Evolutionary conservation across 2,888 invertebrate genomes (phyloP).

Genomic region (Oxyscelio sp.): DNA sequence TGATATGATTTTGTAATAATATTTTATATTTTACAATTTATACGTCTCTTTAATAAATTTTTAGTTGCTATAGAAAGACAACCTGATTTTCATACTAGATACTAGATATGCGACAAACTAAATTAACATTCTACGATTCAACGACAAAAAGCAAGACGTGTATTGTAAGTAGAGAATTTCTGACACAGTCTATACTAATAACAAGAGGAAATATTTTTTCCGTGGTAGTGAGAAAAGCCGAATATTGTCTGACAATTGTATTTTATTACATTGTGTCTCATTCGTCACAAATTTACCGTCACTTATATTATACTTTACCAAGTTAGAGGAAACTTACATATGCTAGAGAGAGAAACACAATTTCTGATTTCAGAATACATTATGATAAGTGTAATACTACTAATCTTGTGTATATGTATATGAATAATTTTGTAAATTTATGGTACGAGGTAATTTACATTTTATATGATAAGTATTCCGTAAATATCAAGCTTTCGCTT

Average conservation of each 20-base stretch:
- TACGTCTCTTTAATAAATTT: too few relatives aligned
- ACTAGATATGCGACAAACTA: conserved; percentile 2
- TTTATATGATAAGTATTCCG: neutral
- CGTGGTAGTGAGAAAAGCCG: conserved; percentile 1
- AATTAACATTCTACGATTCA: neutral
- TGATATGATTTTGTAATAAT: neutral
- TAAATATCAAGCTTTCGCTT: neutral
- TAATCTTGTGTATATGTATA: conserved; percentile 19
- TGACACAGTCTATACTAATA: conserved; percentile 10
- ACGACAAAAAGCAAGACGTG: conserved; percentile 8
- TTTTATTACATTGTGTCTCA: conserved; percentile 18
- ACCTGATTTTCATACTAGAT: neutral
- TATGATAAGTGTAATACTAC: neutral
- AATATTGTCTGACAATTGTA: conserved; percentile 15
- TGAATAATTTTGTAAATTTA: conserved; percentile 29
- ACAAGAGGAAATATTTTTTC: conserved; percentile 26
- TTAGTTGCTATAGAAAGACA: neutral
- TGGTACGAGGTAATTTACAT: conserved; percentile 14
- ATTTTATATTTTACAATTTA: neutral
- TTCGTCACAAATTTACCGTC: conserved; percentile 13
- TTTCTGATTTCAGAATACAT: neutral
- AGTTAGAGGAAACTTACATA: too few relatives aligned
- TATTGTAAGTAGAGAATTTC: conserved; percentile 2
- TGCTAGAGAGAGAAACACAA: too few relatives aligned
- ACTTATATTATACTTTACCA: too few relatives aligned